These are phyloP conservation scores for Sparus aurata DNA, from an alignment of 2,797 vertebrate species.

Conservation along the genomic window DNA sequence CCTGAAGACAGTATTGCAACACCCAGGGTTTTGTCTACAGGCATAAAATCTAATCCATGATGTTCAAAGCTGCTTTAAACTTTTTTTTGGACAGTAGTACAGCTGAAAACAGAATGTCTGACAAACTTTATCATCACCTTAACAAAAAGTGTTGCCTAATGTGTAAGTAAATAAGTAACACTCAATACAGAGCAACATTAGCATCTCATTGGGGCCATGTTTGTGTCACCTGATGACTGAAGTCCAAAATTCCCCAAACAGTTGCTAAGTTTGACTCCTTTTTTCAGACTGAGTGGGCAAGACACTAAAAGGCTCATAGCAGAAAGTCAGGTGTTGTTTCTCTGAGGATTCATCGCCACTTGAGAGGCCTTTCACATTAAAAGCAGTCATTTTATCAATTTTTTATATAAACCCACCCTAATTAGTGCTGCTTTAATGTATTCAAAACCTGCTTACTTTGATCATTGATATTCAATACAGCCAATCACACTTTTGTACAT, in stretches of 20 bases:
- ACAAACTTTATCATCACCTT: not conserved
- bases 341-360: not conserved
- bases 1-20: conserved; percentile 13
- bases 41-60: conserved; percentile 21
- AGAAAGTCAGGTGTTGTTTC: not conserved
- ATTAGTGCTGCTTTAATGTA: not conserved
- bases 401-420: not conserved
- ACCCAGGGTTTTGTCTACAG: conserved; percentile 3
- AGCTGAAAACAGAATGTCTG: not conserved
- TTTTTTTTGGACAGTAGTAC: not conserved
- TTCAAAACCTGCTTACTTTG: not conserved
- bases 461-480: not conserved
- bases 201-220: not conserved
- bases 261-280: not conserved
- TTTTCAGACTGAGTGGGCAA: not conserved
- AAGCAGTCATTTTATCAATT: not conserved
- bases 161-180: not conserved
- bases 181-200: not conserved
- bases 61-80: conserved; percentile 1
- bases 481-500: not conserved
- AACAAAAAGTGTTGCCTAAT: not conserved
- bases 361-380: not conserved
- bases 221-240: not conserved
- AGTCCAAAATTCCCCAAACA: not conserved
- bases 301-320: not conserved